Conservation (phyloP, 2,888 invertebrate species). For the Epiperipatus broadwayi region DNA sequence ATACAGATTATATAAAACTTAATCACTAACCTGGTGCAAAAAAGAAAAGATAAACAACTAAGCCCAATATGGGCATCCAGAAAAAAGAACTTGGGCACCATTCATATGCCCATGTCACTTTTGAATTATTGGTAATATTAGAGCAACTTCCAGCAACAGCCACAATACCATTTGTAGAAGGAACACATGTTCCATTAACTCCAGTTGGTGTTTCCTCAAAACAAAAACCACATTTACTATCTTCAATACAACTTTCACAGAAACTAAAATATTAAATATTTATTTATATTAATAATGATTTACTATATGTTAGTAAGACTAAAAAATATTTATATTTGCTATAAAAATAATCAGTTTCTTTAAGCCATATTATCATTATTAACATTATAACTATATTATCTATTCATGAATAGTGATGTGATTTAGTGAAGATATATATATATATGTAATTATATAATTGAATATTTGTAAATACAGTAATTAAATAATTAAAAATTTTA, state of each 20-base stretch:
- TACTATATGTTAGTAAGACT: no score
- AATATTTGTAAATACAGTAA: no score
- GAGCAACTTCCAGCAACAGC: conserved; percentile 25
- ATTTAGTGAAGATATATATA: no score
- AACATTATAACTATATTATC: no score
- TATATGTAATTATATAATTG: no score
- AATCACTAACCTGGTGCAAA: conserved; percentile 30
- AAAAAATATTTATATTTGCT: no score
- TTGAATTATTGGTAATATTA: conserved; percentile 15
- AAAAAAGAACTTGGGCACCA: conserved; percentile 30
- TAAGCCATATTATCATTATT: no score
- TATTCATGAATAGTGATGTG: no score
- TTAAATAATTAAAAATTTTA: no score
- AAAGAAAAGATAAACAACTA: conserved; percentile 31
- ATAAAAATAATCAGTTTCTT: no score
- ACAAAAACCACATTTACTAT: conserved; percentile 32
- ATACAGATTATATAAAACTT: background rate
- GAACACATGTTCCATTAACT: conserved; percentile 25
- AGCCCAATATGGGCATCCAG: conserved; percentile 30
- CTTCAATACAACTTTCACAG: conserved; percentile 31
- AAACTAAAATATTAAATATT: conserved; percentile 24
- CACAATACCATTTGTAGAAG: conserved; percentile 21
- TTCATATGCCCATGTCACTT: conserved; percentile 27
- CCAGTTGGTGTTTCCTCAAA: conserved; percentile 20
- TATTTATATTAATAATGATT: background rate